Evolutionary conservation across 2,113 vertebrate species (phyloP), one percentile per base, ranked within the genome.

Genomic region (Accipiter virgatus): DNA sequence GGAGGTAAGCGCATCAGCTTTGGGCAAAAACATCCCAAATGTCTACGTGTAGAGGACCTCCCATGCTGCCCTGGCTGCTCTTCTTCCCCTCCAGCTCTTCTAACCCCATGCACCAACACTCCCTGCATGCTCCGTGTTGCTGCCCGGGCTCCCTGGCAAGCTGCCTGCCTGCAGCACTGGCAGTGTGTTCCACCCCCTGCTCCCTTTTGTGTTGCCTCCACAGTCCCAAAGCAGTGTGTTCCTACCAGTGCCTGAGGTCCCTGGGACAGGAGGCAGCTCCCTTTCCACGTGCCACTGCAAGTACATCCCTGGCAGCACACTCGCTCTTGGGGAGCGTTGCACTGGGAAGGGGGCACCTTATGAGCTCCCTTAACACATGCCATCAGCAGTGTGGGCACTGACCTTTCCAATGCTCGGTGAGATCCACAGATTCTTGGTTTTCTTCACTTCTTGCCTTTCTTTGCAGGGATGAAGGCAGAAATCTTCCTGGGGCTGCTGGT

Each of bases 401-500:
- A 81, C 36, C 47, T 50, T 42, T 16, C 56, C 27, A 36, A 1
- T 4, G 16, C 13, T 3, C 4, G 12, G 40, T 0, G 8, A 55
- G 34, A 80, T 11, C 53, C 45, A 42, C 3, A 0, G 14, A 5
- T 25, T 45, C 52, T 42, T 34, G 31, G 13, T n/a, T 25, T 45
- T 71, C 38, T 66, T 75, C 66, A 50, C 20, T 19, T 55, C 32
- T 71, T 29, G 9, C 40, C 5, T 95, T 58, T 29, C 38, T 93
- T 97, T 81, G 80, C 81, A 98, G 97, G 89, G 65, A 95, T 97
- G 97, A 97, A 90, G 92, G 78, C 95, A 88, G 27, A 87, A 66
- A 58, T 45, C 43, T 73, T 93, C 10, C 63, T 81, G 42, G 96
- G 68, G 21, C 43, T 85, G 34, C 78, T 98, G 92, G 58, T 66